Evolutionary conservation across 2,797 vertebrate species (phyloP).

Genomic region (Rhinella marina): DNA sequence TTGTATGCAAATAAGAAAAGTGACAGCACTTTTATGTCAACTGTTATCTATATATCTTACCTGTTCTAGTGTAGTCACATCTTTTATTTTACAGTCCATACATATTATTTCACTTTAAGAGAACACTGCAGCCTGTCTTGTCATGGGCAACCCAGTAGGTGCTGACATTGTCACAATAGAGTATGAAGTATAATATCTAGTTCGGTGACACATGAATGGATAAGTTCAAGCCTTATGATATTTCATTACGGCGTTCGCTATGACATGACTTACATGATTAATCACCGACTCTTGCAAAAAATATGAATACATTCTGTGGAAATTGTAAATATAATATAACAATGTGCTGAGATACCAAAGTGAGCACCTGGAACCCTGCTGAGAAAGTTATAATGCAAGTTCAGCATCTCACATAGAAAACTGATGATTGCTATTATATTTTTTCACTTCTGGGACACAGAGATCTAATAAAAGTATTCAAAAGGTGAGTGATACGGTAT

Average conservation of each 20-base stretch:
- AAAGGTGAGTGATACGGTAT: slow-evolving; percentile 5
- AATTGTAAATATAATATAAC: slow-evolving; percentile 50
- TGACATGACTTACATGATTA: slow-evolving; percentile 33
- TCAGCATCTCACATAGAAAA: slow-evolving; percentile 44
- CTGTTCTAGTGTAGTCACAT: not conserved
- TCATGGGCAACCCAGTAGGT: not conserved
- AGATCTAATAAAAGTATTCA: slow-evolving; percentile 37
- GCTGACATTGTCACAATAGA: slow-evolving; percentile 11
- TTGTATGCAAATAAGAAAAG: not conserved
- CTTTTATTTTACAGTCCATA: not conserved
- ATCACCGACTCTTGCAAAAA: slow-evolving; percentile 44
- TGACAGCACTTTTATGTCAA: not conserved
- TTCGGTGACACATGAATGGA: slow-evolving; percentile 23
- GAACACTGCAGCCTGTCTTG: no score
- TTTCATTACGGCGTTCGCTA: slow-evolving; percentile 10
- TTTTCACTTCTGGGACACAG: slow-evolving; percentile 22
- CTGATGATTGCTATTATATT: slow-evolving; percentile 46
- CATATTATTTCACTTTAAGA: not conserved
- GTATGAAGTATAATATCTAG: not conserved
- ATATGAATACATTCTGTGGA: slow-evolving; percentile 33
- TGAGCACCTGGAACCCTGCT: slow-evolving; percentile 34
- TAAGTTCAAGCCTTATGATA: slow-evolving; percentile 8
- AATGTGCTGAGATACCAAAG: slow-evolving; percentile 29
- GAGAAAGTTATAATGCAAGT: slow-evolving; percentile 34
- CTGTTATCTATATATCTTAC: not conserved